Evolutionary conservation across 2,888 invertebrate genomes (phyloP), one percentile per base, ranked within the genome.

Genomic region (Sipha maydis): DNA sequence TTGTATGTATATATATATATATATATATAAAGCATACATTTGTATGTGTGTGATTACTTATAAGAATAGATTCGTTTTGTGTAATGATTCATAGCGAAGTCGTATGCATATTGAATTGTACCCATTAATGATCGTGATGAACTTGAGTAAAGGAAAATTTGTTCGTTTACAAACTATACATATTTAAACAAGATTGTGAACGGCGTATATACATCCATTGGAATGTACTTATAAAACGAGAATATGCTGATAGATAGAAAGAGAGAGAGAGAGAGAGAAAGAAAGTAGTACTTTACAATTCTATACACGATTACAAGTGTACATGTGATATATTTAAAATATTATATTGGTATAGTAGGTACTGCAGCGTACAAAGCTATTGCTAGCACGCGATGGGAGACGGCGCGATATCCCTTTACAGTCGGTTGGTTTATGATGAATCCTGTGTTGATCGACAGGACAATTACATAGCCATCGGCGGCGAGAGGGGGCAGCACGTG

Each of bases 341-440:
- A 34, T 34, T 34, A 34, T 34, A 34, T 4, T 34, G 34, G 34
- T 34, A 34, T 3, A 14, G 56, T 56, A 61, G 61, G 21, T 69
- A 69, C 25, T 9, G 11, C 0, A 69, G 28, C n/a, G 11, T 69
- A 28, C n/a, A 69, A 48, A 61, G 61, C 71, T 71, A 28, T 28
- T 17, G 71, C 25, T n/a, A 11, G 61, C 82, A 14, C 82, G 48
- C 7, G 0, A 1, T 48, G 7, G 28, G 14, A n/a, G 69, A 69
- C n/a, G 69, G 28, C 14, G 17, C 69, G 79, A 78, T 86, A 71
- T 79, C 78, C 54, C 31, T 86, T 85, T 71, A 48, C 54, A 71
- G 85, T 88, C 73, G 75, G 88, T 48, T 80, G 86, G 80, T 48
- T 86, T 86, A 86, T 79, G 85, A 86, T 86, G 85, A 71, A 79